Evolutionary conservation across 2,888 invertebrate genomes (phyloP), one percentile per base, ranked within the genome.

Genomic region (Dynastes maya): DNA sequence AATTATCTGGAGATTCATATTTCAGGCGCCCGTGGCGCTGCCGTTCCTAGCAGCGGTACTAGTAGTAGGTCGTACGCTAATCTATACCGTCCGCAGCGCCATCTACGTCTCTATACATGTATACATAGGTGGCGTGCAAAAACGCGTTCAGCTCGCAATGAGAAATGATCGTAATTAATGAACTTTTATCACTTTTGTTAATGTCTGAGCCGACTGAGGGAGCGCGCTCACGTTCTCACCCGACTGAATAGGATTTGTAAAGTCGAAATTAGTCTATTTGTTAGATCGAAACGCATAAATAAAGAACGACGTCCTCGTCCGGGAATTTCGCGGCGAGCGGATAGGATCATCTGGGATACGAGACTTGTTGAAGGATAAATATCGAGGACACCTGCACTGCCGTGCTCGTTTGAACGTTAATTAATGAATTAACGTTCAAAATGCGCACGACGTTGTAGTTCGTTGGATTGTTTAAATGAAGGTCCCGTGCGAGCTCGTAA

Each of bases 181-280:
- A 61, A 61, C 61, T 74, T 74, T 74, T 74, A 74, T 74, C 72
- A 74, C 72, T 74, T 74, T 74, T 74, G 72, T 74, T 72, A 74
- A 74, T 74, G 72, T 74, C 72, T 22, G 68, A 49, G 22, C 55
- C 9, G 55, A 22, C 22, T 58, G 55, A 22, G 22, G 22, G 55
- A 58, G 55, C 55, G 13, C 53, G 55, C 27, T 49, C 49, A 22
- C 29, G n/a, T 37, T 32, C 40, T 16, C 55, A 55, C 29, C 37
- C 40, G 27, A 13, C n/a, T 45, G 58, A 74, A 74, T 74, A 63
- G 61, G 40, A 61, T 61, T 61, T 74, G 72, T 74, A 74, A 61
- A 74, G 72, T 27, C 72, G 45, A 74, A 74, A 74, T 74, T 74
- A 74, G 72, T 74, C 72, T 61, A 74, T 74, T 74, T 74, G 72